These are phyloP conservation scores for Nemapogon koenigi DNA, from an alignment of 2,888 invertebrate genomes.

Conservation along the genomic window DNA sequence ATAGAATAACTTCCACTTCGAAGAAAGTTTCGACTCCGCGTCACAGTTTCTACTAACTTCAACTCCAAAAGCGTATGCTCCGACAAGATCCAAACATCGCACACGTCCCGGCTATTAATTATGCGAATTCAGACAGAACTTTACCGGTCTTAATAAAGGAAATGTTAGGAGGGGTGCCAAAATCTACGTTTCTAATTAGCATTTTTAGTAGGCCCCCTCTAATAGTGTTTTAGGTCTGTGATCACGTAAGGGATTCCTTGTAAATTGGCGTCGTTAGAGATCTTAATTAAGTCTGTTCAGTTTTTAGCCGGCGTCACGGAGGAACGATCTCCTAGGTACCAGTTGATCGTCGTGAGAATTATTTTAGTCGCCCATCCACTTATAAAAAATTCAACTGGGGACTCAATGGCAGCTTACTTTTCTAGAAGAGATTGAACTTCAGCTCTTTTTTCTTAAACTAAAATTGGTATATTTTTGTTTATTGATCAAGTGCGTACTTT, in stretches of 20 bases:
- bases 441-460: too few species aligned
- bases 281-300: slow-evolving; percentile 57
- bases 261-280: slow-evolving; percentile 55
- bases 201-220: slow-evolving; percentile 20
- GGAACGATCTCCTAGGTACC: slow-evolving; percentile 1
- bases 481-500: too few species aligned
- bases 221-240: slow-evolving; percentile 36
- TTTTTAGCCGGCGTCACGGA: slow-evolving; percentile 32
- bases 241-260: slow-evolving; percentile 42
- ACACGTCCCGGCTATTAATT: not conserved
- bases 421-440: too few species aligned
- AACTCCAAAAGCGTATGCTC: not conserved
- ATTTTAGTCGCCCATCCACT: slow-evolving; percentile 14
- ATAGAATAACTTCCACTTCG: not conserved
- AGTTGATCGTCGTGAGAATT: slow-evolving; percentile 14
- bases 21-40: not conserved
- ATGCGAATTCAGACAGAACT: not conserved
- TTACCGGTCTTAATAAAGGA: not conserved
- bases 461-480: too few species aligned
- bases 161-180: slow-evolving; percentile 4
- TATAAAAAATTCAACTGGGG: too few species aligned
- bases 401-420: too few species aligned
- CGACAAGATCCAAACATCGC: not conserved
- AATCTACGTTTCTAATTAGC: slow-evolving; percentile 5
- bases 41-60: not conserved